A percentile compares a stretch with the other conserved stretches of the same genome.
Evolutionary conservation across 2,113 vertebrate genomes (phyloP).

Genomic region (Phyllostomus discolor): DNA sequence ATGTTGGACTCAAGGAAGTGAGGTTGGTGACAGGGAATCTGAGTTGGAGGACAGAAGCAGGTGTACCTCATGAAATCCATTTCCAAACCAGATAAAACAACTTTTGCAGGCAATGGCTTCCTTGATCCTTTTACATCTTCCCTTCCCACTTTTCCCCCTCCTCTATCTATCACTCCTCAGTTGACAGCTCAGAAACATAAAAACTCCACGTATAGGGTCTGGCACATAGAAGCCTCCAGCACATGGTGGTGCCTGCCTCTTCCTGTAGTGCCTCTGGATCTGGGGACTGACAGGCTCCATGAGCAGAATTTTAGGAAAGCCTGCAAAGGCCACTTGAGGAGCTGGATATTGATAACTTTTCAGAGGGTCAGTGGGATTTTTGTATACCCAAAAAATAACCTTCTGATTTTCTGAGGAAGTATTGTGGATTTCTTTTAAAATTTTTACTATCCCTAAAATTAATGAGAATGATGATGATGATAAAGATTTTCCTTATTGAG

Average conservation of each 20-base stretch:
- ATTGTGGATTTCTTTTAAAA: not conserved
- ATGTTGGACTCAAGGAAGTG: not conserved
- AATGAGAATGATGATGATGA: not conserved
- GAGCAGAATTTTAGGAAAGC: not conserved
- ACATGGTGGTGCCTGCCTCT: not conserved
- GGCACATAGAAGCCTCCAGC: not conserved
- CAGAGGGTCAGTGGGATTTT: not conserved
- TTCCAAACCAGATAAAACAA: not conserved
- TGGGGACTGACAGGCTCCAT: not conserved
- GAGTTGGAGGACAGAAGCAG: not conserved
- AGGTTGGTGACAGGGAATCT: not conserved
- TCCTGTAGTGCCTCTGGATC: not conserved
- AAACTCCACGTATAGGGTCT: not conserved
- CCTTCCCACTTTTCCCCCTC: not conserved
- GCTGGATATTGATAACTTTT: not conserved
- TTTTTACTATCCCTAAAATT: not conserved
- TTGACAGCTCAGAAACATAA: not conserved
- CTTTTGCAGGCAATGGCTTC: not conserved
- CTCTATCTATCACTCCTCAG: fast-evolving
- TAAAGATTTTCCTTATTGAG: not conserved
- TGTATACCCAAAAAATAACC: not conserved
- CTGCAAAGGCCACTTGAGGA: not conserved
- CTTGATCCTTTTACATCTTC: not conserved
- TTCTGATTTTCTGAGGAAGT: not conserved
- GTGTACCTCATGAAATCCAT: not conserved